These are phyloP conservation scores for Antedon mediterranea DNA, from an alignment of 53 echinoderm and acorn worm genomes.

Conservation along the genomic window DNA sequence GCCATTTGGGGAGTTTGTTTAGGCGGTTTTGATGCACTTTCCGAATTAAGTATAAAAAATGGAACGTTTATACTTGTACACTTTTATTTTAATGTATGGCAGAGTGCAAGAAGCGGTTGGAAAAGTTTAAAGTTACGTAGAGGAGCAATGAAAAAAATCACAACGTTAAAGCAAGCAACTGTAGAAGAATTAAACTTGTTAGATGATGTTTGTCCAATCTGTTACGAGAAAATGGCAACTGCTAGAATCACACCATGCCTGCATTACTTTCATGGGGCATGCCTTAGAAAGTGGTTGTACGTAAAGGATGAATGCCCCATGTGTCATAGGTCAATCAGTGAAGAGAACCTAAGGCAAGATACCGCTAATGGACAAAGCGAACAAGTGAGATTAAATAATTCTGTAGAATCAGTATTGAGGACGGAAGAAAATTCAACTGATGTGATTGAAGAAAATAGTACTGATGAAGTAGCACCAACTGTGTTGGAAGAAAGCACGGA, in stretches of 20 bases:
- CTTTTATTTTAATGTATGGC: conserved; percentile 93
- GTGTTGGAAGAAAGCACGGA: no score
- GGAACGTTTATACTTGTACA: conserved; percentile 71
- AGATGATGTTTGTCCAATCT: conserved; percentile 86
- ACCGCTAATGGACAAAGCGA: neutral
- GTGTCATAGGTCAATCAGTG: conserved; percentile 46
- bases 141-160: conserved; percentile 66
- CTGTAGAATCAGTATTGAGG: neutral
- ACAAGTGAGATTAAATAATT: no score
- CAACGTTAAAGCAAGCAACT: conserved; percentile 51
- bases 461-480: neutral
- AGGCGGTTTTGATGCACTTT: conserved; percentile 60
- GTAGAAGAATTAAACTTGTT: conserved; percentile 30
- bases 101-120: conserved; percentile 76
- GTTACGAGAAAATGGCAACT: conserved; percentile 67
- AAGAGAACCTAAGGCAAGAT: neutral
- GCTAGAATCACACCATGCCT: conserved; percentile 73
- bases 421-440: neutral
- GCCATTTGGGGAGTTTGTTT: conserved; percentile 76
- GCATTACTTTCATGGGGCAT: conserved; percentile 76
- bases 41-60: conserved; percentile 53
- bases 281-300: conserved; percentile 85
- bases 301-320: conserved; percentile 88
- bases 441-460: neutral
- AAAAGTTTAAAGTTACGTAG: conserved; percentile 51